Conservation (phyloP, 1,140 invertebrate species). For the Lasioglossum baleicum region DNA sequence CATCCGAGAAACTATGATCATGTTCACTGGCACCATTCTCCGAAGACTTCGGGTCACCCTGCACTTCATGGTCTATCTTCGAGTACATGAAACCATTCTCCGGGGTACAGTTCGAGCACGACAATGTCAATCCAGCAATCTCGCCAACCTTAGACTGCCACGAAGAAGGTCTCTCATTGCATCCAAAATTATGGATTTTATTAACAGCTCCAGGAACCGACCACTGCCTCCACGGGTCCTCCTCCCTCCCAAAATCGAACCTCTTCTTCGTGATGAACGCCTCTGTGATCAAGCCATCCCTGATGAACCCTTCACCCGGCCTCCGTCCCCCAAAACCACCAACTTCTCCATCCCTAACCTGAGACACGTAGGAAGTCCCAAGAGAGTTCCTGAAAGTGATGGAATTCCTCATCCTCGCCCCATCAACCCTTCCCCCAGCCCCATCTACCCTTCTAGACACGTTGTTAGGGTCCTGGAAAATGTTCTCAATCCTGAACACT, state of each 20-base stretch:
- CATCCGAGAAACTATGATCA: constrained; percentile 67
- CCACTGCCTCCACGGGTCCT: constrained; percentile 43
- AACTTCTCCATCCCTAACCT: constrained; percentile 35
- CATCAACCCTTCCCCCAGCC: constrained; percentile 23
- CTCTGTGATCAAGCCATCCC: constrained; percentile 41
- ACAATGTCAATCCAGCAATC: not conserved
- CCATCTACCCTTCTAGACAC: constrained; percentile 17
- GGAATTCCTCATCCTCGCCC: constrained; percentile 48
- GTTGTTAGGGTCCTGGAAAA: constrained; percentile 67
- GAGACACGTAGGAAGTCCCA: constrained; percentile 58
- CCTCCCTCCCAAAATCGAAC: not conserved
- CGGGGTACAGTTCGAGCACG: not conserved
- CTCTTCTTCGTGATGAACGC: constrained; percentile 49
- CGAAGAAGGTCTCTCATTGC: not conserved
- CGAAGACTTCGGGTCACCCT: not conserved
- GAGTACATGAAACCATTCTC: not conserved
- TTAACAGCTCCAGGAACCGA: not conserved
- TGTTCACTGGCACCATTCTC: not conserved
- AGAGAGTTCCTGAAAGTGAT: constrained; percentile 67
- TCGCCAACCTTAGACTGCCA: not conserved
- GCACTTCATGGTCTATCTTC: no score
- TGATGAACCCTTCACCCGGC: constrained; percentile 22
- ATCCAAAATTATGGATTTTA: not conserved
- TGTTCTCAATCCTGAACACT: constrained; percentile 71
- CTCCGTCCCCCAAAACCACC: not conserved